Base-by-base conservation (phyloP, 2,113 vertebrate genomes). In the Sebastes fasciatus region DNA sequence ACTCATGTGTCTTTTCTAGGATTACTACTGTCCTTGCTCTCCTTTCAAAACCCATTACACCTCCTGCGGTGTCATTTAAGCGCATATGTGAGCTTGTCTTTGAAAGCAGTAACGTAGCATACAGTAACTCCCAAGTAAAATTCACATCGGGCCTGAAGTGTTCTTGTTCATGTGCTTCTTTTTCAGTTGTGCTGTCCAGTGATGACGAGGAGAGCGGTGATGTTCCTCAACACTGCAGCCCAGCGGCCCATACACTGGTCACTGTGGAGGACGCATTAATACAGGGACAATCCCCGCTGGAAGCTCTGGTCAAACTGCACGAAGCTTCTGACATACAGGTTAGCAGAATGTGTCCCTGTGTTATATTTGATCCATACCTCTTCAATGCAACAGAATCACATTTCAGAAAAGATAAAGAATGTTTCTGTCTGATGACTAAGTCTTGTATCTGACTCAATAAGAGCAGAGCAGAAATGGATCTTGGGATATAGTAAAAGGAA, bases 111-210 rank as follows among this genome's bases (percentile, higher is more conserved):
- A 26, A 26, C 26, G 26, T 26, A 26, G 26, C 26, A 26, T 26
- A 26, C 26, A 26, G 26, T 26, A 26, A 26, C 26, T 26, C 26
- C 26, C 26, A 26, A 26, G 26, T 26, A 26, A 21, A 69, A 21
- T 55, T 57, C 34, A 68, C 14, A 17, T 10, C 45, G 4, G 8
- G 7, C 16, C 17, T 79, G 2, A 52, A 23, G 23, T 46, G n/a
- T 34, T 34, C 34, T 61, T 72, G 4, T 42, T 57, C 16, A 4
- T 82, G 11, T 80, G 11, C 51, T 34, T 86, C 17, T 77, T 0
- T 92, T 77, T 81, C 84, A 96, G 95, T 96, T 82, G 92, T 96
- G 60, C 85, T 96, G 64, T 96, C 95, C 68, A 96, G 95, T 82
- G 95, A 96, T 16, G 95, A 94, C 2, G 94, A 95, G 57, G 91